These are phyloP conservation scores for Siniperca undulata DNA, from an alignment of 2,797 vertebrate genomes.

Conservation along the genomic window DNA sequence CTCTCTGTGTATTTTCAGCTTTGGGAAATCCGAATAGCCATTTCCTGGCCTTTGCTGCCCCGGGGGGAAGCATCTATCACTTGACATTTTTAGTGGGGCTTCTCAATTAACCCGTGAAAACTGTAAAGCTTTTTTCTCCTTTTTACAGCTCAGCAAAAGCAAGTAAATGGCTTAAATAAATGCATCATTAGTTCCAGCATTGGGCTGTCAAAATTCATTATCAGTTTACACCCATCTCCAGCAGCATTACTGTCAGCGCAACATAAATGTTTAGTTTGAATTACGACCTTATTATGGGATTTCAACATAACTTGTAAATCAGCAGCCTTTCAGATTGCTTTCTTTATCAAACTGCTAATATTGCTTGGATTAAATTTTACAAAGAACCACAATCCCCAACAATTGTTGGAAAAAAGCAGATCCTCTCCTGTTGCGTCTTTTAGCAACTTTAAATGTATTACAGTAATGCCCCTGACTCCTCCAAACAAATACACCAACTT, in stretches of 20 bases:
- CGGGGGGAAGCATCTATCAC: constrained; percentile 81
- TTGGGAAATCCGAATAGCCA: constrained; percentile 63
- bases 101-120: constrained; percentile 85
- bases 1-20: constrained; percentile 53
- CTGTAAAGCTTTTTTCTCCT: constrained; percentile 71
- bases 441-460: constrained; percentile 51
- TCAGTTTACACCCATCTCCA: constrained; percentile 71
- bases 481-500: constrained; percentile 63
- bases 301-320: constrained; percentile 75
- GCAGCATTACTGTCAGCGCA: constrained; percentile 70
- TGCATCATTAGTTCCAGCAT: constrained; percentile 85
- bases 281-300: constrained; percentile 75
- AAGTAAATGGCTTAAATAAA: constrained; percentile 81
- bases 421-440: constrained; percentile 49
- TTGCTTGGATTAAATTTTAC: constrained; percentile 52
- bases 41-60: constrained; percentile 63
- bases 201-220: constrained; percentile 81
- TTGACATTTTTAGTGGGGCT: constrained; percentile 83
- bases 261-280: constrained; percentile 81
- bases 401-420: constrained; percentile 38
- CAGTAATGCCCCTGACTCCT: constrained; percentile 52
- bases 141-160: constrained; percentile 72
- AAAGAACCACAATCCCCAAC: constrained; percentile 39
- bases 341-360: constrained; percentile 36
- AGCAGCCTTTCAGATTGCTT: constrained; percentile 54